Evolutionary conservation across 35 echinoderm and acorn worm genomes (phyloP), one percentile per base, ranked within the genome.

Genomic region (Apostichopus japonicus): DNA sequence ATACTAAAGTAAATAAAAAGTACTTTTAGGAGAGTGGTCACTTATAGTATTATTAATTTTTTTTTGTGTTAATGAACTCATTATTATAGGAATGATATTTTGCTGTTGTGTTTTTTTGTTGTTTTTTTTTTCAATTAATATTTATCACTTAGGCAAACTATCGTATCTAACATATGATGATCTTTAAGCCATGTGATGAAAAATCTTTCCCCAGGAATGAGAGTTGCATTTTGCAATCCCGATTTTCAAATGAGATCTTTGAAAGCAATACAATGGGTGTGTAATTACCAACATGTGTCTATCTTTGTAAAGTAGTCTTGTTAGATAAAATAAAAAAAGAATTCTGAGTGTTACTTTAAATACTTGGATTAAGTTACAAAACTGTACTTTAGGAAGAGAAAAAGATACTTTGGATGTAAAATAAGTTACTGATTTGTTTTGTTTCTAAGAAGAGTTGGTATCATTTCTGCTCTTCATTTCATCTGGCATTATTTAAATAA

Each of bases 111-210:
- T 44, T 44, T 44, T 44, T 44, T 44, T 44, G 33, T 44, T 44
- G 33, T 44, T 44, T 44, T 44, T 44, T 67, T 67, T 75, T 21
- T 21, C 6, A 23, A 15, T 21, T 75, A 75, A 75, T 75, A 75
- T 23, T 75, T 75, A 19, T 75, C 16, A 75, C 71, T 75, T 23
- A 7, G 71, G 71, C 17, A n/a, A 67, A 75, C 71, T 75, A 75
- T 75, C 71, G 15, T 73, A 73, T 73, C 70, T 73, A 16, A 73
- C 33, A 73, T 73, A 17, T 73, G 70, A 73, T 73, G 70, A 73
- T 73, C 70, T 73, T 73, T 73, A 73, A 6, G 70, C 70, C 70
- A 73, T 16, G 14, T 73, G 70, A 73, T 73, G 15, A 73, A 73
- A 73, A 19, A 73, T 22, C 0, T 22, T 16, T 73, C 19, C 70